A percentile compares a stretch with the other conserved stretches of the same genome.
Conservation (phyloP, 2,888 invertebrate genomes). For the Trypoxylon attenuatum region DNA sequence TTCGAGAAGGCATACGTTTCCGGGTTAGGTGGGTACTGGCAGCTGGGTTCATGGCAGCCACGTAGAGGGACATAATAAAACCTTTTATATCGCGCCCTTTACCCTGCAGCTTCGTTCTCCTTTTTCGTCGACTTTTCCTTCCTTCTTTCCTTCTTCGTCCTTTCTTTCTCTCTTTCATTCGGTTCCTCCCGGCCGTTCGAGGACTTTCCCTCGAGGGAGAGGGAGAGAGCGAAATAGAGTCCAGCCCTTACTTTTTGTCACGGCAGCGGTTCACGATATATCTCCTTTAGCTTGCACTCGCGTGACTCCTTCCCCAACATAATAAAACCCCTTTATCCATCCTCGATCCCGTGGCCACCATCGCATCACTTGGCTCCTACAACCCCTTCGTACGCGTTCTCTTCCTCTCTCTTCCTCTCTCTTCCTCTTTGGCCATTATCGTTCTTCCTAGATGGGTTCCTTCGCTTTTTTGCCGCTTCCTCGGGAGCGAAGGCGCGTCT, state of each 20-base stretch:
- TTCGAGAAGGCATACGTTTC: too few species aligned
- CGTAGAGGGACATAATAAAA: conserved; percentile 45
- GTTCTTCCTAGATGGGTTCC: conserved; percentile 40
- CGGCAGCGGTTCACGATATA: conserved; percentile 27
- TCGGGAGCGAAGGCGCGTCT: conserved; percentile 25
- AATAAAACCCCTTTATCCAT: conserved; percentile 46
- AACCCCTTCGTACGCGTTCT: conserved; percentile 17
- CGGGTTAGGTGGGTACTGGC: conserved; percentile 22
- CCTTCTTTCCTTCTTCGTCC: not conserved
- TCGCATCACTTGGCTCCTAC: conserved; percentile 27
- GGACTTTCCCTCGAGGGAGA: too few species aligned
- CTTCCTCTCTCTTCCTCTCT: too few species aligned
- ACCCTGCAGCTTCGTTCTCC: too few species aligned
- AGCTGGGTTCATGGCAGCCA: conserved; percentile 20
- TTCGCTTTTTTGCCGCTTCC: conserved; percentile 13
- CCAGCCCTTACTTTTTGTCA: conserved; percentile 39
- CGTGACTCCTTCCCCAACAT: conserved; percentile 49
- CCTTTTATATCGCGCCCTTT: conserved; percentile 41
- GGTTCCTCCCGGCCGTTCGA: conserved; percentile 4
- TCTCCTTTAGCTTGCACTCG: conserved; percentile 34
- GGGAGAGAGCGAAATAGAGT: conserved; percentile 18
- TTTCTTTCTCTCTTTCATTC: conserved; percentile 1
- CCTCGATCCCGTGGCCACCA: conserved; percentile 17
- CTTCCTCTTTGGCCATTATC: conserved; percentile 14
- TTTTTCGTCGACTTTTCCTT: too few species aligned